Evolutionary conservation across 2,113 vertebrate genomes (phyloP).

Genomic region (Helogale parvula): DNA sequence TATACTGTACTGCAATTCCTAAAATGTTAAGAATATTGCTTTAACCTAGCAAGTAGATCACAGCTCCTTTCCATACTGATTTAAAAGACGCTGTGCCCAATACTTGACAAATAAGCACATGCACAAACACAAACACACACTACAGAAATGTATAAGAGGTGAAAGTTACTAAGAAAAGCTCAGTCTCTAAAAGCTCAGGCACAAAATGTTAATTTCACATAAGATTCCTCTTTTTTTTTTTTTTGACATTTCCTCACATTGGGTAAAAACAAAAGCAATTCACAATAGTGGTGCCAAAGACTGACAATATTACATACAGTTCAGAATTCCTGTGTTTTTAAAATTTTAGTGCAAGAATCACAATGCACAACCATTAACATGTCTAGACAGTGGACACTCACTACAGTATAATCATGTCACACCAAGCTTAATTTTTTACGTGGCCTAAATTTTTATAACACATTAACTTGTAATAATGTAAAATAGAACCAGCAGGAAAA

Average conservation of each 20-base stretch:
- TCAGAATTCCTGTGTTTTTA: constrained; percentile 45
- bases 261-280: constrained; percentile 60
- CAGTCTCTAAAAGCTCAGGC: constrained; percentile 40
- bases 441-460: constrained; percentile 52
- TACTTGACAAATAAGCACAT: constrained; percentile 8
- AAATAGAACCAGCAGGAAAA: not conserved
- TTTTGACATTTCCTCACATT: constrained; percentile 26
- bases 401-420: not conserved
- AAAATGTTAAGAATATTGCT: constrained; percentile 45
- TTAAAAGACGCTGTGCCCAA: constrained; percentile 36
- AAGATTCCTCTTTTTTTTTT: constrained; percentile 20
- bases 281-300: constrained; percentile 14
- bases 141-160: not conserved
- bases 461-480: constrained; percentile 58
- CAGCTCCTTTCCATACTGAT: constrained; percentile 4
- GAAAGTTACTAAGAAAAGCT: constrained; percentile 62
- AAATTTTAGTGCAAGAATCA: constrained; percentile 7
- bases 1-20: not conserved
- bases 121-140: not conserved
- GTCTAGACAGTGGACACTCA: constrained; percentile 31
- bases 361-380: not conserved
- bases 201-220: constrained; percentile 51
- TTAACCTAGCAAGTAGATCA: constrained; percentile 31
- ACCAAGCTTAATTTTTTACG: constrained; percentile 58
- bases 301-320: constrained; percentile 13